Conservation (phyloP, 2,797 vertebrate species). For the Pterois miles region DNA sequence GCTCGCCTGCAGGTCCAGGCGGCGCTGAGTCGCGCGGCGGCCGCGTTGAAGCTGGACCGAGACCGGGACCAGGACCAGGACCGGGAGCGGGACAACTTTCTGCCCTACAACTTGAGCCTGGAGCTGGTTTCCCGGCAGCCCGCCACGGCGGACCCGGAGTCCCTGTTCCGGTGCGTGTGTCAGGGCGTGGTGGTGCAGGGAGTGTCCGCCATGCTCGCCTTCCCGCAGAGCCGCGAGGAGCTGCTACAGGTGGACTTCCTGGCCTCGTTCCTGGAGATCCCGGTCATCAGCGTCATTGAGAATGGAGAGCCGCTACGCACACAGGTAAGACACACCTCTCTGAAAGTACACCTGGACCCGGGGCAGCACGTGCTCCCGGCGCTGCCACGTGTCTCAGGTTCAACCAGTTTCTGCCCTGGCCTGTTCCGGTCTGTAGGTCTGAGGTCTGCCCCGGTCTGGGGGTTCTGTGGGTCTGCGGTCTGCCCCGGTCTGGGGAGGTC, state of each 20-base stretch:
- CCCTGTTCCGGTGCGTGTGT: constrained; percentile 88
- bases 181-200: constrained; percentile 86
- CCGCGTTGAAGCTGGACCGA: constrained; percentile 45
- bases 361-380: neutral
- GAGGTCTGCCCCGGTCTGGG: no score
- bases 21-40: constrained; percentile 80
- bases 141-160: constrained; percentile 86
- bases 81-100: constrained; percentile 63
- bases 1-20: constrained; percentile 83
- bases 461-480: neutral
- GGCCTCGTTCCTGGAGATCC: constrained; percentile 88
- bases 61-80: constrained; percentile 35
- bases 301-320: constrained; percentile 82
- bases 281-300: constrained; percentile 89
- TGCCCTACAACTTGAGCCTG: constrained; percentile 89
- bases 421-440: neutral
- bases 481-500: no score
- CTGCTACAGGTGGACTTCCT: constrained; percentile 91
- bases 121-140: constrained; percentile 84
- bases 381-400: neutral
- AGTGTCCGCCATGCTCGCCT: constrained; percentile 89
- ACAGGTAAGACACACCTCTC: constrained; percentile 79
- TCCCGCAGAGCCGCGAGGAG: constrained; percentile 89
- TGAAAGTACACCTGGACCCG: neutral
- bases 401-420: neutral